Evolutionary conservation across 2,113 vertebrate genomes (phyloP).

Genomic region (Phycodurus eques): DNA sequence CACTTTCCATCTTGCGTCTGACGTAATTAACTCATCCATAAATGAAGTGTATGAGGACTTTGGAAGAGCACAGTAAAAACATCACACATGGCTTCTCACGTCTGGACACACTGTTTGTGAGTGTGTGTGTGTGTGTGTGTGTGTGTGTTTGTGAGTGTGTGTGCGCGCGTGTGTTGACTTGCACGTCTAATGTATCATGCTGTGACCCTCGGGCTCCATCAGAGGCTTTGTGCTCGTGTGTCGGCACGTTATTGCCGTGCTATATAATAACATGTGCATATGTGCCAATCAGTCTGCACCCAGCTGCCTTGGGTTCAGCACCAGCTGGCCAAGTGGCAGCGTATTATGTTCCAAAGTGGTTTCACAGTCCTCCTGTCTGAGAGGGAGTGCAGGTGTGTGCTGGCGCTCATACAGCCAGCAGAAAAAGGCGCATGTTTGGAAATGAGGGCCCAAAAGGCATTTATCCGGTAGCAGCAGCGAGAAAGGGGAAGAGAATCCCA

Average conservation of each 20-base stretch:
- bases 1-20: not conserved
- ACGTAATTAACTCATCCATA: not conserved
- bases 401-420: constrained; percentile 40
- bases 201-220: constrained; percentile 5
- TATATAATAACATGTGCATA: constrained; percentile 22
- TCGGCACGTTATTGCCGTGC: not conserved
- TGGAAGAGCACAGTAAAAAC: not conserved
- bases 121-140: constrained; percentile 8
- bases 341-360: constrained; percentile 34
- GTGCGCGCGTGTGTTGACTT: not conserved
- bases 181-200: constrained; percentile 15
- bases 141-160: too few species aligned
- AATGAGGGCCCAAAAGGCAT: constrained; percentile 9
- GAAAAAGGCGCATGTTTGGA: constrained; percentile 27
- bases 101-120: constrained; percentile 4
- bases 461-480: constrained; percentile 1
- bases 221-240: not conserved
- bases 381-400: constrained; percentile 55
- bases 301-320: constrained; percentile 38
- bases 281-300: constrained; percentile 34
- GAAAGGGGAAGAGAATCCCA: not conserved
- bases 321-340: constrained; percentile 49
- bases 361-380: constrained; percentile 43
- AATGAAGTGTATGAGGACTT: not conserved
- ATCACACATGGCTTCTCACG: not conserved